Evolutionary conservation across 1,140 invertebrate species (phyloP).

Genomic region (Drosophila kikkawai): DNA sequence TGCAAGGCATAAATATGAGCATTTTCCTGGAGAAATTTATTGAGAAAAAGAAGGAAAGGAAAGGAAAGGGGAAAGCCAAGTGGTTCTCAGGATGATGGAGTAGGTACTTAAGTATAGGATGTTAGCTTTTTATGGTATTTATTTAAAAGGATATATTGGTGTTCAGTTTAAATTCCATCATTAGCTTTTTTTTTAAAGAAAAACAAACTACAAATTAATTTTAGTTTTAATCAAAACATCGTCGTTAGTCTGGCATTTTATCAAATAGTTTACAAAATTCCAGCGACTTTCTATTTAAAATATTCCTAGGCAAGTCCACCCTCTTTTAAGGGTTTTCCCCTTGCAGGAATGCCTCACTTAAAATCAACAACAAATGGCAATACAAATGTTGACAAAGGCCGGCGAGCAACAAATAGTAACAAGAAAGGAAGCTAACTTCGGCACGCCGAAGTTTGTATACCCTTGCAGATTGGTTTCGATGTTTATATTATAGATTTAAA

Average conservation of each 20-base stretch:
- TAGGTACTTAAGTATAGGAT: background rate
- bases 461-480: too few relatives aligned
- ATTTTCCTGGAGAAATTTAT: background rate
- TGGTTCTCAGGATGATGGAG: background rate
- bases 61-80: background rate
- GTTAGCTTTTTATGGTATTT: background rate
- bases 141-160: background rate
- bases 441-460: too few relatives aligned
- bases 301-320: constrained; percentile 3
- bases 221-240: background rate
- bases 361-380: constrained; percentile 69
- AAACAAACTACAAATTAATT: background rate
- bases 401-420: constrained; percentile 45
- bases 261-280: constrained; percentile 31
- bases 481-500: too few relatives aligned
- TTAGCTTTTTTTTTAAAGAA: background rate
- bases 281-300: constrained; percentile 1
- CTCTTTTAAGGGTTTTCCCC: background rate
- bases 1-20: constrained; percentile 9
- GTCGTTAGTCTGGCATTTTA: constrained; percentile 1
- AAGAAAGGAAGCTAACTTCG: too few relatives aligned
- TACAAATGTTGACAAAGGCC: constrained; percentile 68
- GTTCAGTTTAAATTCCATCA: background rate
- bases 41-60: too few relatives aligned
- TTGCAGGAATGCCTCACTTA: constrained; percentile 18